Percentiles rank a stretch among this genome's conserved stretches.
phyloP scores from a whole-genome alignment of 2,888 invertebrate genomes.

The Chrysolina haemoptera region DNA sequence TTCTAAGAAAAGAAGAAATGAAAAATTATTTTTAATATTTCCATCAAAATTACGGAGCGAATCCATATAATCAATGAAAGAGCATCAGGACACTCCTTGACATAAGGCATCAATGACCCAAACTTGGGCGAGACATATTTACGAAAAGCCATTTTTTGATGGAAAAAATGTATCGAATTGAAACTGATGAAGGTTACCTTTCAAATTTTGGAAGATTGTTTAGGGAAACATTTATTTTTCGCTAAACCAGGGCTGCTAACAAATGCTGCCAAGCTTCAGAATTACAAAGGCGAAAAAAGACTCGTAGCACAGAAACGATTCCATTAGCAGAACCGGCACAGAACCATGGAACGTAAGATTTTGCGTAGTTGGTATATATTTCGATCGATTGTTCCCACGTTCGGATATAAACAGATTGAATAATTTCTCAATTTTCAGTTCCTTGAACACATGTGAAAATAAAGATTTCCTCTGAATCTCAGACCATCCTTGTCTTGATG shows the following conservation, averaged over 20 bases:
- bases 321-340: neutral
- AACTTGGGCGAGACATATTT: neutral
- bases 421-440: too few species aligned
- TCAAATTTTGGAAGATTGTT: conserved; percentile 64
- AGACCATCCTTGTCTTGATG: too few species aligned
- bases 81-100: conserved; percentile 4
- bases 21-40: neutral
- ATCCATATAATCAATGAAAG: conserved; percentile 2
- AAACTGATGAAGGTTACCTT: conserved; percentile 60
- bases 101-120: conserved; percentile 1
- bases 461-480: too few species aligned
- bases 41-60: neutral
- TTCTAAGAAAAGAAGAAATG: conserved; percentile 54
- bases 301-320: neutral
- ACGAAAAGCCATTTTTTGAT: conserved; percentile 5
- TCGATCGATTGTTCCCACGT: too few species aligned
- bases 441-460: too few species aligned
- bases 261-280: conserved; percentile 70
- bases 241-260: conserved; percentile 70
- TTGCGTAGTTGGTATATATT: too few species aligned
- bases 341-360: conserved; percentile 1
- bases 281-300: conserved; percentile 22
- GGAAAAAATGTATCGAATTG: conserved; percentile 6
- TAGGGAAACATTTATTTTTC: conserved; percentile 70
- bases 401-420: too few species aligned